Evolutionary conservation across 2,113 vertebrate genomes (phyloP).

Genomic region (Dissostichus mawsoni): DNA sequence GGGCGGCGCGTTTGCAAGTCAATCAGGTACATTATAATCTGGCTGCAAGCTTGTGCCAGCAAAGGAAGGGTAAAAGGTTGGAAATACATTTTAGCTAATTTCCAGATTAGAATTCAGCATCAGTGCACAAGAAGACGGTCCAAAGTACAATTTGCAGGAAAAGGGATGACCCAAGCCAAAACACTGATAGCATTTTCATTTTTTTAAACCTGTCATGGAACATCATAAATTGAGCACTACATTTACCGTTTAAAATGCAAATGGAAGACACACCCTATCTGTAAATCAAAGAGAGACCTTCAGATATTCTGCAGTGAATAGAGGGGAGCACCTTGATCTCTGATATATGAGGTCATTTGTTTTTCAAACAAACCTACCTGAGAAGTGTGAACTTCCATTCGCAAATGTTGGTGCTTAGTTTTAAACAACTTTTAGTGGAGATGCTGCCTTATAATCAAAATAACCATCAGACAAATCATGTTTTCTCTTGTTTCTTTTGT

Average conservation of each 20-base stretch:
- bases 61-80: slow-evolving; percentile 48
- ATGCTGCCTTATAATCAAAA: background rate
- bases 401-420: background rate
- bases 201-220: background rate
- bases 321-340: background rate
- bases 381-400: too few relatives aligned
- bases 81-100: slow-evolving; percentile 38
- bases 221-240: background rate
- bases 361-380: too few relatives aligned
- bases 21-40: slow-evolving; percentile 33
- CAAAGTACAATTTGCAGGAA: slow-evolving; percentile 25
- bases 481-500: slow-evolving; percentile 2
- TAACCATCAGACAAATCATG: background rate
- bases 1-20: slow-evolving; percentile 13
- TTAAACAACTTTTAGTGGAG: background rate
- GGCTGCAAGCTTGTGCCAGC: slow-evolving; percentile 26
- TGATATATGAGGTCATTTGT: slow-evolving; percentile 4
- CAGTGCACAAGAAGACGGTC: slow-evolving; percentile 17
- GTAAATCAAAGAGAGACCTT: slow-evolving; percentile 44
- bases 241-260: slow-evolving; percentile 44
- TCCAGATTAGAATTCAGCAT: slow-evolving; percentile 45
- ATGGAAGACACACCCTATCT: background rate
- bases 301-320: slow-evolving; percentile 1
- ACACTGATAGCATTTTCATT: slow-evolving; percentile 12
- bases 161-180: slow-evolving; percentile 39